These are phyloP conservation scores for Geotrypetes seraphini DNA, from an alignment of 2,797 vertebrate species.

Conservation along the genomic window DNA sequence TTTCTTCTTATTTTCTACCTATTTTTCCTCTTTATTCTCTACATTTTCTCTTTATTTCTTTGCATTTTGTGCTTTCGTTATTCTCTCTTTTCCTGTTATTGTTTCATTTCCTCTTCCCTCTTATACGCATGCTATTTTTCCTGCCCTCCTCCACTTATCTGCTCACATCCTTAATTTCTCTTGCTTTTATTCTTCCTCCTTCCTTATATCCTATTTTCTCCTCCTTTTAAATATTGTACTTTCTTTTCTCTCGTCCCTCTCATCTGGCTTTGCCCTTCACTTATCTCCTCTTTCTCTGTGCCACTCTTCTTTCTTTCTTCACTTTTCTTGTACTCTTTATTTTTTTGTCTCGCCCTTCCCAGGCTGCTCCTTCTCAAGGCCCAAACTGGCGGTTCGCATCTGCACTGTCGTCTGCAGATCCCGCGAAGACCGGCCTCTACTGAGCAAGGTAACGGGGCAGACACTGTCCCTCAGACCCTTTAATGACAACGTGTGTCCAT, in stretches of 20 bases:
- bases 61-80: no score
- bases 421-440: slow-evolving; percentile 47
- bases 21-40: no score
- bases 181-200: not conserved
- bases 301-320: not conserved
- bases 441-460: slow-evolving; percentile 45
- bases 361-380: slow-evolving; percentile 4
- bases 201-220: not conserved
- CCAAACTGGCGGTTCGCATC: slow-evolving; percentile 41
- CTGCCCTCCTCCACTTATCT: not conserved
- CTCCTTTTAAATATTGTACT: not conserved
- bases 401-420: slow-evolving; percentile 55
- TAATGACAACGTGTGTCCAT: no score
- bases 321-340: slow-evolving; percentile 10
- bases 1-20: no score
- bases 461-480: not conserved
- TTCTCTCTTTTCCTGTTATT: no score
- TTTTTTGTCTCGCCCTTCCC: slow-evolving; percentile 12
- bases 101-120: no score
- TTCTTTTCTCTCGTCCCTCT: not conserved
- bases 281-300: not conserved
- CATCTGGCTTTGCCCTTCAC: not conserved
- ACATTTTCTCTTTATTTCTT: no score
- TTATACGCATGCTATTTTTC: no score
- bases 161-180: not conserved